Evolutionary conservation across 1,140 invertebrate genomes (phyloP), one percentile per base, ranked within the genome.

Genomic region (Ips nitidus): DNA sequence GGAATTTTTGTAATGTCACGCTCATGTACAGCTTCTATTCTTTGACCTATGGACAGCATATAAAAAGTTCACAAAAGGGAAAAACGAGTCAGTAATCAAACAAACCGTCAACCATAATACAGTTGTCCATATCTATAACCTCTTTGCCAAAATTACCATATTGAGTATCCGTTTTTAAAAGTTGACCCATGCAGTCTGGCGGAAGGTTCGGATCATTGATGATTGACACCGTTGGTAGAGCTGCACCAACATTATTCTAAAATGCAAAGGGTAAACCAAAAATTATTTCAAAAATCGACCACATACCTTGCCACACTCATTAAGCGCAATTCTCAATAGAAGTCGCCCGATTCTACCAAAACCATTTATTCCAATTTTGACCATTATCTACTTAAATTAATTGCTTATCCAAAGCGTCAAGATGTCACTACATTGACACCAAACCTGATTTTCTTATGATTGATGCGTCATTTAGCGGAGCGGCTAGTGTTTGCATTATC

Each of bases 331-430:
- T 45, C 59, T 52, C 41, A 71, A 38, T 55, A 71, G 58, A 38
- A 67, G 70, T 41, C 65, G 62, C 47, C 70, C 70, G 6, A 71
- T 36, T 59, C 70, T 67, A 63, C 70, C 70, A 59, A 71, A 71
- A 3, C 70, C 70, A 59, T 71, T 71, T 47, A 71, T 63, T 37
- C 70, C 70, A 57, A 71, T 63, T 63, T 62, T 71, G n/a, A 64
- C 65, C 70, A 71, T 71, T 22, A 22, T 55, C 4, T 55, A n/a
- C 52, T 55, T 55, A 5, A 55, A 55, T 37, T 55, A 45, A 45
- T 22, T 22, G 22, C 22, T 22, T 22, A 22, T 22, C 22, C 22
- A 22, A 22, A 22, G 22, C 22, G 22, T 22, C 22, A 22, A 22
- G 22, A 22, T 22, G 22, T 22, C 22, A 22, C 22, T 22, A 22